Evolutionary conservation across 1,140 invertebrate species (phyloP), one percentile per base, ranked within the genome.

Genomic region (Drosophila nebulosa): DNA sequence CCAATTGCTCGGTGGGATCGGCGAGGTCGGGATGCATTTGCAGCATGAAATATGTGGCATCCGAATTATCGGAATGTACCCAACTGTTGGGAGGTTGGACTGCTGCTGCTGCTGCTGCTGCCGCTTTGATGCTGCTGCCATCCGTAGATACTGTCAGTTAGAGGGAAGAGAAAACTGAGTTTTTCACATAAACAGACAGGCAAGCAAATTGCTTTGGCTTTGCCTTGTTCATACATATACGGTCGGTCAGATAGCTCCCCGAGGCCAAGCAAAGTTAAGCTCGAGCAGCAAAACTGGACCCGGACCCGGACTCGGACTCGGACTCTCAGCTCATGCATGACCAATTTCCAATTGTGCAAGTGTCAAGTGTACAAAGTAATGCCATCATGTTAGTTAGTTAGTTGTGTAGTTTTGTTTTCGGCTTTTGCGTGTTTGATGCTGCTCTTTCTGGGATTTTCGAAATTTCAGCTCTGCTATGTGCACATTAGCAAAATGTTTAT

Each of bases 11-110:
- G 18, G 93, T 93, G 16, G 95, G 94, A 79, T 95, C 94, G 24
- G 93, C 94, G 36, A 95, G 92, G 91, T 95, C 94, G 32, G 94
- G 93, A 90, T 95, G 95, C 92, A 95, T 95, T 89, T 95, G 94
- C 36, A 96, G 92, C 36, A 93, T 79, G 59, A 94, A 94, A 77
- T 93, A 94, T 18, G 93, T 93, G 32, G 92, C 92, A 68, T 94
- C 93, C 59, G 92, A 93, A 52, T 78, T 83, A 51, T 91, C 84
- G 9, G 78, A 81, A 24, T 90, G 79, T 18, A 91, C 89, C 90
- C 91, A 91, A 55, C 90, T 90, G 39, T 36, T 70, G 56, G 42
- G 59, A 35, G 32, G 22, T 30, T 32, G 14, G 21, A 56, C 52
- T 4, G 60, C 12, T 6, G 32, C 16, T 26, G 52, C 52, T 4